A percentile compares a stretch with the other conserved stretches of the same genome.
Conservation (phyloP, 2,888 invertebrate genomes). For the Torymus aiolomorphi region DNA sequence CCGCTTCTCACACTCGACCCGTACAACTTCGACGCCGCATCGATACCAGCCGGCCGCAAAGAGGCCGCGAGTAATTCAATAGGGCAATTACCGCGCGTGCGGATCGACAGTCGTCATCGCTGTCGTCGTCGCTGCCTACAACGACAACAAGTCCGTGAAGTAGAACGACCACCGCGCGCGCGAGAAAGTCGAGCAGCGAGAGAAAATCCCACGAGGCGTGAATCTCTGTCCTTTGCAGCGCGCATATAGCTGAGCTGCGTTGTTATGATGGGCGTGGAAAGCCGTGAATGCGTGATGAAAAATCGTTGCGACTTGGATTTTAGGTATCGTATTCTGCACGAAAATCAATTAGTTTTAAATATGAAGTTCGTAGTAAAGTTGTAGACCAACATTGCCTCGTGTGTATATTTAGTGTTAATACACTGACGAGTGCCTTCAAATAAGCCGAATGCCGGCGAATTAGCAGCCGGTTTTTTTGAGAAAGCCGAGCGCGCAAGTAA, state of each 20-base stretch:
- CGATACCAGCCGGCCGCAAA: no score
- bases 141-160: conserved; percentile 49
- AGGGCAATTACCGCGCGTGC: background rate
- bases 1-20: no score
- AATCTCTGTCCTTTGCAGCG: conserved; percentile 1
- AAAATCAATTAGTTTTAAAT: no score
- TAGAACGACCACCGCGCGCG: conserved; percentile 58
- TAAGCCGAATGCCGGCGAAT: no score
- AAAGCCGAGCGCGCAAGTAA: background rate
- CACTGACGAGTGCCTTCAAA: no score
- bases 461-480: no score
- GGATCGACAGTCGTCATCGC: background rate
- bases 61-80: background rate
- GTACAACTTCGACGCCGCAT: no score
- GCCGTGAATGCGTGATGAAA: background rate
- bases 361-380: no score
- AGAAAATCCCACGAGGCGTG: conserved; percentile 63
- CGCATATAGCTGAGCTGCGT: background rate
- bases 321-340: no score
- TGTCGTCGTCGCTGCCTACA: background rate
- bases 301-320: background rate
- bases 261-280: background rate
- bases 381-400: no score
- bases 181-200: conserved; percentile 64
- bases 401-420: no score